Evolutionary conservation across 92 coral and sea anemone genomes (phyloP).

Genomic region (Phymanthus crucifer): DNA sequence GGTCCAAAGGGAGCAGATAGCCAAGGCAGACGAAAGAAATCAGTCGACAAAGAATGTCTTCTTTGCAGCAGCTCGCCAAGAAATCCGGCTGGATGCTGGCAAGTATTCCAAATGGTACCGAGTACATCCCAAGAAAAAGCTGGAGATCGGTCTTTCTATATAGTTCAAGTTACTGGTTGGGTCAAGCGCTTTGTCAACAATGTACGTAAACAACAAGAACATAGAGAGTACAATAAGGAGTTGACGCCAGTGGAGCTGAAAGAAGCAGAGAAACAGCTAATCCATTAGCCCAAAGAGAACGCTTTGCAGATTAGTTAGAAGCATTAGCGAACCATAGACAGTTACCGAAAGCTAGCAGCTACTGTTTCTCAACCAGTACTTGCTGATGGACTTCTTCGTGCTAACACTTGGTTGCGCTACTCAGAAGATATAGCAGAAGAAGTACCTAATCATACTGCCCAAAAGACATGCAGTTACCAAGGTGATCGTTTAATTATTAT

Average conservation of each 20-base stretch:
- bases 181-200: constrained; percentile 54
- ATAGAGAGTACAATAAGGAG: constrained; percentile 27
- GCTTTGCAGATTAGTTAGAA: too few species aligned
- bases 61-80: constrained; percentile 36
- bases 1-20: background rate
- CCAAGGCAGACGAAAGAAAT: background rate
- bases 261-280: too few species aligned
- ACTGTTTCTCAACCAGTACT: too few species aligned
- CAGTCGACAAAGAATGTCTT: background rate
- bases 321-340: too few species aligned
- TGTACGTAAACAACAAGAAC: constrained; percentile 38
- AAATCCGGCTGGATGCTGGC: constrained; percentile 51
- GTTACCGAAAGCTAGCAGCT: too few species aligned
- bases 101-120: constrained; percentile 65
- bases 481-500: constrained; percentile 17
- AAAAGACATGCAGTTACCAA: too few species aligned
- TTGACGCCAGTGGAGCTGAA: constrained; percentile 44
- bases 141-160: constrained; percentile 62
- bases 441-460: too few species aligned
- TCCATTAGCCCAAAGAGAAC: too few species aligned
- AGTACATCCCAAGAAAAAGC: constrained; percentile 31
- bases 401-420: too few species aligned
- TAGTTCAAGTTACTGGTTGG: constrained; percentile 68
- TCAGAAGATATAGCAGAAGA: too few species aligned
- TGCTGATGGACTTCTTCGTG: too few species aligned